Base-by-base conservation (phyloP, 37 sponge, comb jelly and placozoan genomes). In the Diacarnus erythraeanus region DNA sequence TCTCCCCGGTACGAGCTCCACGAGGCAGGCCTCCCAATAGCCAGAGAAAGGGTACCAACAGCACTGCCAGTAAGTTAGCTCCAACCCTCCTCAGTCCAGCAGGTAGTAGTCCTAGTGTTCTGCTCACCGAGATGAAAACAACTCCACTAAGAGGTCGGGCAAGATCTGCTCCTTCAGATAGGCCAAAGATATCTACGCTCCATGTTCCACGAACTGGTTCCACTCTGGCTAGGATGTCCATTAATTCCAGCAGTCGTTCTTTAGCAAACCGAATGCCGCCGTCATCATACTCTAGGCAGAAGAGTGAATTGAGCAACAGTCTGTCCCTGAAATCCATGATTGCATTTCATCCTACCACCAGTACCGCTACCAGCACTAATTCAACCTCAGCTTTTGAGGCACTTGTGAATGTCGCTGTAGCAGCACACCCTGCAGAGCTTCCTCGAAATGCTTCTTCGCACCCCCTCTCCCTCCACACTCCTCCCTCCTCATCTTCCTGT, bases 1-100 rank as follows among this genome's bases (percentile, higher is more conserved):
- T 83, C 54, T 71, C 85, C 18, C 88, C 93, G 8, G 89, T 88
- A 31, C 77, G 88, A 71, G 89, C 93, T 22, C 89, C 93, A 40
- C 56, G 93, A n/a, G 93, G 93, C 22, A 72, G 93, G 26, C 93
- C 93, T 3, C 93, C 93, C 18, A 92, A 82, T 75, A 84, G 68
- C 42, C 69, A 84, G 69, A 69, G 80, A 25, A 73, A 88, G 20
- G 75, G 86, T 8, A 79, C 71, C 40, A 70, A 69, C 39, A 61
- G 37, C 29, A 71, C 82, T 29, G 64, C 68, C 57, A 73, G 61
- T 37, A 83, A 84, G 30, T 78, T 92, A 2, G 71, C 77, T 3
- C 93, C 93, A 4, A 82, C 79, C 59, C 71, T 88, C 56, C 79
- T 92, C 12, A 88, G 86, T 43, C 93, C 93, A 20, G 85, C 93